Evolutionary conservation across 2,113 vertebrate species (phyloP).

Genomic region (Eulemur rufifrons): DNA sequence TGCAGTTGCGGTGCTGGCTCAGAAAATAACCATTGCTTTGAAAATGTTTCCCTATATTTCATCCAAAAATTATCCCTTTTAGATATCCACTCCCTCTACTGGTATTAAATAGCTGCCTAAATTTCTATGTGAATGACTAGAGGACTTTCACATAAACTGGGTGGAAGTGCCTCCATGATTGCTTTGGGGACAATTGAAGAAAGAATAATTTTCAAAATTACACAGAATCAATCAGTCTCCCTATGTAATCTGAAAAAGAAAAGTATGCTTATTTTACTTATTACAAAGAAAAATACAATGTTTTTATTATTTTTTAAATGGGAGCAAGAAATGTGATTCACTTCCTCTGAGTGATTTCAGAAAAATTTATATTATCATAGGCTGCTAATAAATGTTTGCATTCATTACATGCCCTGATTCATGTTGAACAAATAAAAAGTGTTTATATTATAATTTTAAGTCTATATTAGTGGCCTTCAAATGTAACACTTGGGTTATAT

Average conservation of each 20-base stretch:
- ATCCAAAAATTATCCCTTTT: background rate
- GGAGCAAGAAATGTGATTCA: background rate
- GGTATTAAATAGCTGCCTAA: background rate
- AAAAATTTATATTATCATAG: background rate
- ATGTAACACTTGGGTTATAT: background rate
- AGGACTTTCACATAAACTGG: background rate
- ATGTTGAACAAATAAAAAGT: background rate
- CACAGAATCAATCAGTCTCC: background rate
- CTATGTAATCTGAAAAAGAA: background rate
- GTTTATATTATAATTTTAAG: background rate
- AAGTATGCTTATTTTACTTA: background rate
- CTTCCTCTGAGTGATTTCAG: background rate
- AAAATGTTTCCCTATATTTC: background rate
- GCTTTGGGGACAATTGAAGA: background rate
- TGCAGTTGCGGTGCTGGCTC: background rate
- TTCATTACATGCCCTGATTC: background rate
- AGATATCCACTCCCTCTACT: background rate
- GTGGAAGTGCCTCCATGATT: background rate
- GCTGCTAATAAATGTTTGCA: background rate
- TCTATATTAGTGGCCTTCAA: background rate
- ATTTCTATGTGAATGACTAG: background rate
- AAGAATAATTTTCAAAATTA: background rate
- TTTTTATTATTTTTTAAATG: background rate
- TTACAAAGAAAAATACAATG: background rate
- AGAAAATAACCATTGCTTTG: conserved; percentile 39